Percentiles rank a stretch among this genome's conserved stretches.
These are phyloP conservation scores for Ptychoptera albimana DNA, from an alignment of 2,888 invertebrate species.

Conservation along the genomic window DNA sequence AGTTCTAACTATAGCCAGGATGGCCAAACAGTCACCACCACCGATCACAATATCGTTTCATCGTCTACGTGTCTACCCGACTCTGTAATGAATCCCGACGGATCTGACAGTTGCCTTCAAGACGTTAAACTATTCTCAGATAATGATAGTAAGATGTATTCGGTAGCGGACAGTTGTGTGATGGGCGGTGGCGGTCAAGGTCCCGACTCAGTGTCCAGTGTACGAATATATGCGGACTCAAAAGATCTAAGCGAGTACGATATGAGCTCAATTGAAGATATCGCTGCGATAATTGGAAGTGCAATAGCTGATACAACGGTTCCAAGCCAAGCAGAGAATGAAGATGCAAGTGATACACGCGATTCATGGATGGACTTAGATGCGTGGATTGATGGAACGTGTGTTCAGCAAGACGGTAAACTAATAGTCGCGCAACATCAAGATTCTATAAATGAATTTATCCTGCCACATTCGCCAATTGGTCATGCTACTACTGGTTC, in stretches of 20 bases:
- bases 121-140: slow-evolving; percentile 44
- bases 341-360: slow-evolving; percentile 55
- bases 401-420: slow-evolving; percentile 50
- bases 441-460: slow-evolving; percentile 49
- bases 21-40: slow-evolving; percentile 17
- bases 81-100: slow-evolving; percentile 35
- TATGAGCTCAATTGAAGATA: slow-evolving; percentile 63
- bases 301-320: slow-evolving; percentile 82
- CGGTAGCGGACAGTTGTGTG: slow-evolving; percentile 32
- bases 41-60: slow-evolving; percentile 57
- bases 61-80: slow-evolving; percentile 54
- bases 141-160: slow-evolving; percentile 38
- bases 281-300: slow-evolving; percentile 74
- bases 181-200: slow-evolving; percentile 32
- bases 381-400: slow-evolving; percentile 71
- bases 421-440: slow-evolving; percentile 43
- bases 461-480: slow-evolving; percentile 45
- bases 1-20: slow-evolving; percentile 34
- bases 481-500: slow-evolving; percentile 42
- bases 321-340: slow-evolving; percentile 50
- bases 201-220: slow-evolving; percentile 42
- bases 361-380: slow-evolving; percentile 83
- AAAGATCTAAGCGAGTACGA: slow-evolving; percentile 35
- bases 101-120: slow-evolving; percentile 33
- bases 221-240: slow-evolving; percentile 26